Base-by-base conservation (phyloP, 2,113 vertebrate species). In the Pyxicephalus adspersus region DNA sequence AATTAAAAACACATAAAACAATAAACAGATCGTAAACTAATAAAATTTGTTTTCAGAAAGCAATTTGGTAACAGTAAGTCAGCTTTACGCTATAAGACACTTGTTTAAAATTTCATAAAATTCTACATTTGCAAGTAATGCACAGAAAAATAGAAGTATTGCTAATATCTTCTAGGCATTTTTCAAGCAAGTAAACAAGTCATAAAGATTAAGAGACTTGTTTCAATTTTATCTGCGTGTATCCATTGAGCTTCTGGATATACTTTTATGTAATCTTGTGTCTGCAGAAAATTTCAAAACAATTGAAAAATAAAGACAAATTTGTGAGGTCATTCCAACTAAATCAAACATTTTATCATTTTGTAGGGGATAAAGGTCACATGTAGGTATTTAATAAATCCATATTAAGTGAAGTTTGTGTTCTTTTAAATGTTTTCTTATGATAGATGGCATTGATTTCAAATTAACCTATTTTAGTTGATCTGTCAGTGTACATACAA, bases 131-230 rank as follows among this genome's bases (percentile, higher is more conserved):
- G 15, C 20, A 60, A 60, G 16, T 51, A 16, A 34, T 65, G 60
- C 51, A 52, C 17, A 50, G 5, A 52, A 61, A 77, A 64, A 64
- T 64, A 22, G 20, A 51, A 15, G 3, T 51, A 22, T 77, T 29
- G 50, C 20, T 64, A 34, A 55, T 66, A 16, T 77, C 76, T 63
- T 55, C 57, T 77, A 20, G 76, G 26, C 58, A 66, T 77, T 54
- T 77, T 50, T 64, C 15, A 25, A 66, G 61, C 11, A n/a, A 66
- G 50, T 55, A 77, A 77, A 77, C 76, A 77, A 77, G 29, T 77
- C 76, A 54, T 54, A 54, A 64, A 60, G 26, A 77, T 29, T 64
- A 77, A 26, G 2, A 34, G 26, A 50, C 45, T 77, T 77, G 22
- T 66, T 77, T 55, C 31, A 25, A 28, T n/a, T 77, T 50, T 63